Conservation (phyloP, 2,797 vertebrate genomes). For the Adelosebastes latens region DNA sequence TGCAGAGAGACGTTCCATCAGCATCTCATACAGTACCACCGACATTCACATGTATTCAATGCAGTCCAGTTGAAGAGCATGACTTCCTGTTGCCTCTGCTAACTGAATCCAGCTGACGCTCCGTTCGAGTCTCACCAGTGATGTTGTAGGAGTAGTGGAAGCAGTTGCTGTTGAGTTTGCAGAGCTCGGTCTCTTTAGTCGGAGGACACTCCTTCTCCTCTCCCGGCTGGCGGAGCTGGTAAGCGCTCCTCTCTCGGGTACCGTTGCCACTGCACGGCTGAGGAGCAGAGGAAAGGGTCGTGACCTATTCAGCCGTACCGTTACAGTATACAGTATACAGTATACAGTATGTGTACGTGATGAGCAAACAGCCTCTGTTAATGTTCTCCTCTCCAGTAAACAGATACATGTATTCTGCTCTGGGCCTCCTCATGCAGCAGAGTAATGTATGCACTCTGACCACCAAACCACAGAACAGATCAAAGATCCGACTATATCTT, state of each 20-base stretch:
- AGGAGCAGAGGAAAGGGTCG: background rate
- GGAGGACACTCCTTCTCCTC: conserved; percentile 87
- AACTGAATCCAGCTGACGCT: background rate
- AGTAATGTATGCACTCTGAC: background rate
- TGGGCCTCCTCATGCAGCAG: background rate
- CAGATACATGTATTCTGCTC: background rate
- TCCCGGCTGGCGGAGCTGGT: conserved; percentile 86
- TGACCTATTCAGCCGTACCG: background rate
- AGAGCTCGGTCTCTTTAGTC: conserved; percentile 84
- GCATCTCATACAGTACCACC: background rate
- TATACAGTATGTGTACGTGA: too few species aligned
- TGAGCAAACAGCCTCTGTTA: background rate
- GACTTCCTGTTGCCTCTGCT: background rate
- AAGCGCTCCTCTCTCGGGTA: conserved; percentile 85
- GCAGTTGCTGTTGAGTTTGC: conserved; percentile 93
- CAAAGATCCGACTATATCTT: background rate
- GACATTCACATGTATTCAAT: background rate
- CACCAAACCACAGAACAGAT: background rate
- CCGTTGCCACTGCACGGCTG: conserved; percentile 89
- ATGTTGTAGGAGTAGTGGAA: conserved; percentile 95
- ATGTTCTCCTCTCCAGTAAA: background rate
- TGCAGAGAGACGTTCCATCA: conserved; percentile 57
- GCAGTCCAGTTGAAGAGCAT: background rate
- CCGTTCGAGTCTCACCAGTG: conserved; percentile 84
- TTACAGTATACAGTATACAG: background rate